Percentiles rank a stretch among this genome's conserved stretches.
Conservation (phyloP, 2,797 vertebrate species). For the Myotis myotis region DNA sequence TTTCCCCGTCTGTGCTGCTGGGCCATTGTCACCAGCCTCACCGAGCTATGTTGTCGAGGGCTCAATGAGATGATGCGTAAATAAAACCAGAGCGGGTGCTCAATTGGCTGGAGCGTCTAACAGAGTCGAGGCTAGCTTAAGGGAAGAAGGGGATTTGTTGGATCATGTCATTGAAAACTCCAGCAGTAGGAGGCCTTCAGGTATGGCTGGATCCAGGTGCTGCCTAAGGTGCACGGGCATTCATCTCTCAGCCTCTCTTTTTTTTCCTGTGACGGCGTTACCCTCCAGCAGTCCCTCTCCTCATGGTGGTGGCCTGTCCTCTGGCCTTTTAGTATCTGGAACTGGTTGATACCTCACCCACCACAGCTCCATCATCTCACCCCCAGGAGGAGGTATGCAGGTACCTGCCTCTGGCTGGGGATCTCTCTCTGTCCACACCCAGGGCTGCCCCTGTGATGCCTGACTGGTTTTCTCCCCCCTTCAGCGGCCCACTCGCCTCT, state of each 20-base stretch:
- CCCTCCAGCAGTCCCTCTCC: not conserved
- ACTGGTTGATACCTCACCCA: no score
- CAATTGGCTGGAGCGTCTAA: no score
- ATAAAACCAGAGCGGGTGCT: not conserved
- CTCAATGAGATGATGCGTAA: not conserved
- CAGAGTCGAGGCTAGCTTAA: not conserved
- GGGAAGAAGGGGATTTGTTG: not conserved
- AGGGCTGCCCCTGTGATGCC: fast-evolving
- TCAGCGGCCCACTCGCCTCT: not conserved
- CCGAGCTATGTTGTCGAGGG: fast-evolving
- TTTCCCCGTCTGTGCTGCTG: not conserved
- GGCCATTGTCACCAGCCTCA: not conserved
- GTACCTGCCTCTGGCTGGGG: not conserved
- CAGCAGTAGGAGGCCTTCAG: not conserved
- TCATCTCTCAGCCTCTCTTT: not conserved
- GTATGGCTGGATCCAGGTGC: not conserved
- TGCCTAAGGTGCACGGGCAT: not conserved
- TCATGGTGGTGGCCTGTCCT: not conserved
- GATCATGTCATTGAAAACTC: not conserved
- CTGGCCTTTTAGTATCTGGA: not conserved
- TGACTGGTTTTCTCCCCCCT: not conserved
- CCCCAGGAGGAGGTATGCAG: not conserved
- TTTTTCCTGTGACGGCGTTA: not conserved
- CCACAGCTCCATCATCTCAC: not conserved
- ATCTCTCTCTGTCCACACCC: not conserved